These are phyloP conservation scores for Drosophila triauraria DNA, from an alignment of 1,140 invertebrate species.

Conservation along the genomic window DNA sequence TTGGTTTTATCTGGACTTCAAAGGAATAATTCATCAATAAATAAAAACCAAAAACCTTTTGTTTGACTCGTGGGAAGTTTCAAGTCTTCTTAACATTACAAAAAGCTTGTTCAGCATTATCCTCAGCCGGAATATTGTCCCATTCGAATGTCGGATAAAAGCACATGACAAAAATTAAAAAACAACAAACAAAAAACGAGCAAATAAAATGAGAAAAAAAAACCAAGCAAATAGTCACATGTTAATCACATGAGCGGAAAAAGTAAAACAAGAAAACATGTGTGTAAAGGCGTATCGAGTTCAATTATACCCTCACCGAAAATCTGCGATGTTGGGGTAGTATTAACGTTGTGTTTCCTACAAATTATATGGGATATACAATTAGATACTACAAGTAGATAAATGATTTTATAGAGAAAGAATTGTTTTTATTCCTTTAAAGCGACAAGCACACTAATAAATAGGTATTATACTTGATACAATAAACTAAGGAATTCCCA, in stretches of 20 bases:
- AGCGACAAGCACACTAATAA: too few species aligned
- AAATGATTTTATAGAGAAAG: too few species aligned
- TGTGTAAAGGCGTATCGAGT: conserved; percentile 12
- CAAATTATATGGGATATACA: background rate
- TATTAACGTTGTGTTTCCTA: too few species aligned
- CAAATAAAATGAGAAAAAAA: conserved; percentile 21
- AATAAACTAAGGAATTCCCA: too few species aligned
- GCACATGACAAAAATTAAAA: conserved; percentile 38
- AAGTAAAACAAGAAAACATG: conserved; percentile 35
- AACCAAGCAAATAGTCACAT: conserved; percentile 39
- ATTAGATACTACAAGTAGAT: too few species aligned
- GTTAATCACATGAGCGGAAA: conserved; percentile 48
- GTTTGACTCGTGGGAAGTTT: conserved; percentile 4
- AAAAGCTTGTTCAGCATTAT: conserved; percentile 7
- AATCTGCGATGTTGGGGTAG: background rate
- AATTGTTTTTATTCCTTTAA: too few species aligned
- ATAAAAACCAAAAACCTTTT: background rate
- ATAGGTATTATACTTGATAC: too few species aligned
- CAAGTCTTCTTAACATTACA: background rate
- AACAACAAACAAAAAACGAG: conserved; percentile 5
- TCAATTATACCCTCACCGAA: conserved; percentile 16
- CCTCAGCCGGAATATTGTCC: background rate
- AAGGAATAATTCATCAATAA: background rate
- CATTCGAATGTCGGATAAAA: conserved; percentile 4
- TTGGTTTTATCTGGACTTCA: conserved; percentile 24